Base-by-base conservation (phyloP, 2,797 vertebrate genomes). In the Poeciliopsis infans region DNA sequence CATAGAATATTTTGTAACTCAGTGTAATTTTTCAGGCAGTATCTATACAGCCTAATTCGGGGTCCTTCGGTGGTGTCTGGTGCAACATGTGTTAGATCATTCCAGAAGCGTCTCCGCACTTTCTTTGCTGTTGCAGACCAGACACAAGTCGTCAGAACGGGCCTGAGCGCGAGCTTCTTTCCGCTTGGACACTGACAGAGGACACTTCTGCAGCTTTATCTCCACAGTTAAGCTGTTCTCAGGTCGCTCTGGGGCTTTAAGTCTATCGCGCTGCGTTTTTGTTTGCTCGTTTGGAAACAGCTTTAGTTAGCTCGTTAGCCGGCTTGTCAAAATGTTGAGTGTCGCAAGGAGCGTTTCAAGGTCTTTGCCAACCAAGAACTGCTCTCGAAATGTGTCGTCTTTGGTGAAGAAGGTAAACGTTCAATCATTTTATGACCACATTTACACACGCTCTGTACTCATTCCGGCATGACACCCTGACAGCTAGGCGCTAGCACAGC, bases 1-100 rank as follows among this genome's bases (percentile, higher is more conserved):
- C n/a, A 1, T 18, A 0, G n/a, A 68, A 53, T 3, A n/a, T 59
- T 15, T 36, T 20, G 8, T 8, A 6, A 28, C 13, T 57, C 28
- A 33, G 31, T 57, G 6, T 18, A 68, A 13, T 0, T 0, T 47
- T 6, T 70, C 93, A 88, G 94, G 95, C 95, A 79, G 10, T 73
- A 0, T 0, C 0, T 2, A 0, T 0, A 2, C 25, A 5, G 1
- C 75, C 77, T 7, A 0, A 23, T 59, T 28, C 5, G 68, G 88
- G 94, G 92, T 88, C 94, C 85, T 91, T 45, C 43, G 0, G 59
- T 31, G 10, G 36, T 86, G 77, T 79, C 75, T 93, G 89, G 85
- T 86, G 92, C 83, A 91, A 92, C 95, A 94, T 92, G 94, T 93
- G 94, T 94, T 92, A 89, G 94, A 95, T 94, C 80, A 88, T 96